Evolutionary conservation across 2,113 vertebrate species (phyloP), one percentile per base, ranked within the genome.

Genomic region (Alethe diademata): DNA sequence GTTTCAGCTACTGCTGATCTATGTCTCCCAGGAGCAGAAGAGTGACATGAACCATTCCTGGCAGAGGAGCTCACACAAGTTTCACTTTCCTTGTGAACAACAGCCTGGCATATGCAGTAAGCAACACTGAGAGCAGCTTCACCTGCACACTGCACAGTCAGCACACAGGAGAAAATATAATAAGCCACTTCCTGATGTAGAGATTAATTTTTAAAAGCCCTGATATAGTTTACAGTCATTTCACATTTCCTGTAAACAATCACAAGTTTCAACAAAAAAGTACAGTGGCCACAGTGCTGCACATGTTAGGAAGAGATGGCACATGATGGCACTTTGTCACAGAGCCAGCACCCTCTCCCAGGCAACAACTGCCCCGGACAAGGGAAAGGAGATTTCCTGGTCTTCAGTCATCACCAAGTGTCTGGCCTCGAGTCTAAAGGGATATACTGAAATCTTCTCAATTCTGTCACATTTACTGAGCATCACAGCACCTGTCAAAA

Each of bases 231-330:
- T 67, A 84, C 38, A 67, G 35, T 1, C 11, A 42, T 28, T 90
- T 91, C 38, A 19, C 1, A 16, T 45, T 84, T 83, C 69, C 50
- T 66, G 24, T 31, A 86, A 92, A 72, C 7, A 64, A 78, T 45
- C 45, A 60, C 18, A 66, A 81, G 43, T 58, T 66, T 5, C 14
- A 69, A 50, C 8, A 33, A 57, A 69, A 28, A 76, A 69, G 25
- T 13, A 14, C 3, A 65, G n/a, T 45, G 5, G 0, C 11, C 0
- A 0, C 60, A 78, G 65, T 0, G 2, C 35, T 53, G 16, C 16
- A 50, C 4, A 26, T 40, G 38, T 19, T 22, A 48, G 0, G 1
- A 73, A 33, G 72, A 57, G 54, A 42, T 35, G 60, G 38, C 6
- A 57, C 75, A 40, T 6, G 29, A 25, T 54, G 62, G 53, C 40